Evolutionary conservation across 2,888 invertebrate species (phyloP), one percentile per base, ranked within the genome.

Genomic region (Chloroclystis v-ata): DNA sequence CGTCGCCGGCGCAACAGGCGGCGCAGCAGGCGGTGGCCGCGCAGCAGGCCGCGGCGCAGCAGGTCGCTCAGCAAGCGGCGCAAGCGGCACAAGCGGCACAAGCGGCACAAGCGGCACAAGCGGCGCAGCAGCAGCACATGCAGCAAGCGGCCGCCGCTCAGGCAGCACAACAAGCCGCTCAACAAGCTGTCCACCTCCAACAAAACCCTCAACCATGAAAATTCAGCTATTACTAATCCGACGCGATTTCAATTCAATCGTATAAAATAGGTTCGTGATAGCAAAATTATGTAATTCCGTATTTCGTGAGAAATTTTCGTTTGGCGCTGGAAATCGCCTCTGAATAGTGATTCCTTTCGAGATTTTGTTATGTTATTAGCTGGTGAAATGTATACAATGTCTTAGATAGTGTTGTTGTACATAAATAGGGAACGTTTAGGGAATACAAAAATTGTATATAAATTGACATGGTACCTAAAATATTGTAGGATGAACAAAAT

Each of bases 151-250:
- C 82, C 5, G 33, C 87, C 4, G 84, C 84, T 0, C 87, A 84
- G 57, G 83, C 82, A 1, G 84, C 84, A 20, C 83, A 86, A 30
- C 84, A 85, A 56, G 86, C 87, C 2, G 84, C 85, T 1, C 87
- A 87, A 46, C 85, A 86, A 71, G 90, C 89, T 61, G 89, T 90
- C 60, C 82, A 87, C 63, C 77, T 87, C 45, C 83, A 91, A 72
- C 77, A 89, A 63, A 88, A 87, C 65, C 85, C 89, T 65, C 91
- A 91, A 71, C 90, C 94, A 91, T 94, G 94, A 94, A 93, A 92
- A 85, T 93, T 93, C 87, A 92, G 89, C 89, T 93, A 92, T 90
- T 93, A 93, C 93, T 93, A 92, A 93, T 85, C 84, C 75, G 83
- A 87, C 61, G 82, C 83, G 82, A 84, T 87, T 85, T 84, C 82